Evolutionary conservation across 2,113 vertebrate genomes (phyloP), one percentile per base, ranked within the genome.

Genomic region (Candoia aspera): DNA sequence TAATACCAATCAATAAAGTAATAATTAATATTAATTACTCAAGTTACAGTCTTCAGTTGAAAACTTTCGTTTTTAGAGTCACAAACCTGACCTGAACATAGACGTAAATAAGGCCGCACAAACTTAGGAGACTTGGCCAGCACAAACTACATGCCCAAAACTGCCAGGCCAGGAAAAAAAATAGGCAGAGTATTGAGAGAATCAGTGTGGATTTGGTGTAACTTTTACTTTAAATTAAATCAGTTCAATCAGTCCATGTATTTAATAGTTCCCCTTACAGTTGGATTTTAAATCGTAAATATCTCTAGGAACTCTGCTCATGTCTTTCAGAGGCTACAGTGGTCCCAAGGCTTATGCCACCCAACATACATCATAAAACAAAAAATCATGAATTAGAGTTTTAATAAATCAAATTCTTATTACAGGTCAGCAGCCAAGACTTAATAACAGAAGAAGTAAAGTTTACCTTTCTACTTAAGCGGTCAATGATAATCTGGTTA

Each of bases 381-480:
- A 24, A 58, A 90, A 37, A 93, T 17, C 55, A 59, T 2, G 37
- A 92, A 53, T 60, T 33, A 59, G 54, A 55, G 85, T 57, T 92
- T 79, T 42, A 42, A 79, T 21, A 42, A 37, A 79, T 37, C 17
- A 10, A 49, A 49, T 2, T 49, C 19, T 79, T 79, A 9, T 1
- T 33, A 42, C 33, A 79, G 73, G 17, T 37, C 33, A 73, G 37
- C 15, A 73, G 42, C 8, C 0, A 79, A 42, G 37, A 79, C 17
- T 79, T 21, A 79, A 24, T 29, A n/a, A n/a, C 24, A 37, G 21
- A 42, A 91, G 42, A 89, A 93, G 6, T 59, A 91, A 60, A 86
- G 93, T 95, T 96, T 96, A 99, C 99, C 96, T 98, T 98, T 96
- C 99, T 97, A 95, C 97, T 99, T 93, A 99, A 97, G 90, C 98